Base-by-base conservation (phyloP, 2,797 vertebrate species). In the Cryptoblepharus egeriae region DNA sequence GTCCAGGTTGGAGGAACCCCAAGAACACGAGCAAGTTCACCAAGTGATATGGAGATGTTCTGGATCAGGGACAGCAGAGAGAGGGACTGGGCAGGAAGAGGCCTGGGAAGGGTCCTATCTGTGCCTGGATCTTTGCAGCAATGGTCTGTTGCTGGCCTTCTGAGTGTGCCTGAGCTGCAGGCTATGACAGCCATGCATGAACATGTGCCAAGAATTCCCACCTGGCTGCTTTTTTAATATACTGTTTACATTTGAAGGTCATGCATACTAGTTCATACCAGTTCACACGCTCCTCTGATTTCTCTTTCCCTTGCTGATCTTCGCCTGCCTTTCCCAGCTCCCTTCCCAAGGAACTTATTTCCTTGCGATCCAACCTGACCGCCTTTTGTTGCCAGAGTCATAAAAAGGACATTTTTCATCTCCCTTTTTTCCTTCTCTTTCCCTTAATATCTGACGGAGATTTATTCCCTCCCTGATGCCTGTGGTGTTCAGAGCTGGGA, bases 381-480 rank as follows among this genome's bases (percentile, higher is more conserved):
- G 74, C 90, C 93, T 91, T 68, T 94, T 94, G 94, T 91, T 90
- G 76, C 80, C 83, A 88, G 91, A 92, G 90, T 88, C 88, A 64
- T 90, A 88, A 90, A 92, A 91, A 94, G 91, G 90, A 87, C 92
- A 95, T 96, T 95, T 95, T 93, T 96, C 95, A 95, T 87, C 60
- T 84, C 86, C 88, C 80, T 82, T 85, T 91, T 89, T 87, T 81
- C 85, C 80, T 88, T 90, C 16, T 83, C 90, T 87, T 69, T 85
- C 91, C 87, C 91, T 93, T 85, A 87, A 93, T 94, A 95, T 96
- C 96, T 96, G 97, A 97, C 96, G 97, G 95, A 98, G 98, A 99
- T 99, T 98, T 98, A 99, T 99, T 97, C 97, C 95, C 89, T 93
- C 95, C 97, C 95, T 45, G 81, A 86, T 85, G 90, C 91, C 88